Percentiles rank a stretch among this genome's conserved stretches.
These are phyloP conservation scores for Glyptemys insculpta DNA, from an alignment of 2,797 vertebrate species.

Conservation along the genomic window DNA sequence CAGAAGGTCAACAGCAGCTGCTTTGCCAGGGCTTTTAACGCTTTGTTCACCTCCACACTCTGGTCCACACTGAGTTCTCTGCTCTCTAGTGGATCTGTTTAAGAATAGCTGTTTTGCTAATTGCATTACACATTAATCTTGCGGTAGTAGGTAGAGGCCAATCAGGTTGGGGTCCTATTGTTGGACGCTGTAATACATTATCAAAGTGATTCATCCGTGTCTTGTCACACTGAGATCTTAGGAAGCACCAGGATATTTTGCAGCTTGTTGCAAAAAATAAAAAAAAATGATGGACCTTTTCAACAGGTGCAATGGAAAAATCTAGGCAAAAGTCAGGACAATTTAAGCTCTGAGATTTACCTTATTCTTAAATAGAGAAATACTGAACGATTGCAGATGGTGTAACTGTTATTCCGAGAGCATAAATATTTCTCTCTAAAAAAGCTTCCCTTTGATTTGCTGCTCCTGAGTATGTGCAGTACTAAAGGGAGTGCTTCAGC, in stretches of 20 bases:
- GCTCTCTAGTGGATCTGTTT: neutral
- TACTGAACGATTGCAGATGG: neutral
- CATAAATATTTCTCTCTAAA: neutral
- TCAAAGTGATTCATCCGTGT: neutral
- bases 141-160: accelerated
- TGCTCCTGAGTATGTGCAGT: neutral
- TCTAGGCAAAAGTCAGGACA: neutral
- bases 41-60: constrained; percentile 64
- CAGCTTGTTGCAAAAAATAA: neutral
- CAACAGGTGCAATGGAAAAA: neutral
- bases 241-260: constrained; percentile 5
- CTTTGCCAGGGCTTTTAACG: constrained; percentile 70
- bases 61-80: neutral
- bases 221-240: constrained; percentile 42
- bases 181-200: neutral
- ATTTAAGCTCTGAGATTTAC: neutral
- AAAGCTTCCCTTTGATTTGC: neutral
- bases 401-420: neutral
- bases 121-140: neutral
- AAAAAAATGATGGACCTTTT: neutral
- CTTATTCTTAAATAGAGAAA: neutral
- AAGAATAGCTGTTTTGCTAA: constrained; percentile 13
- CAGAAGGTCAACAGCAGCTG: constrained; percentile 77
- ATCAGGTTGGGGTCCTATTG: neutral
- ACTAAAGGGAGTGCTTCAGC: neutral